Evolutionary conservation across 2,113 vertebrate genomes (phyloP).

Genomic region (Oncorhynchus tshawytscha): DNA sequence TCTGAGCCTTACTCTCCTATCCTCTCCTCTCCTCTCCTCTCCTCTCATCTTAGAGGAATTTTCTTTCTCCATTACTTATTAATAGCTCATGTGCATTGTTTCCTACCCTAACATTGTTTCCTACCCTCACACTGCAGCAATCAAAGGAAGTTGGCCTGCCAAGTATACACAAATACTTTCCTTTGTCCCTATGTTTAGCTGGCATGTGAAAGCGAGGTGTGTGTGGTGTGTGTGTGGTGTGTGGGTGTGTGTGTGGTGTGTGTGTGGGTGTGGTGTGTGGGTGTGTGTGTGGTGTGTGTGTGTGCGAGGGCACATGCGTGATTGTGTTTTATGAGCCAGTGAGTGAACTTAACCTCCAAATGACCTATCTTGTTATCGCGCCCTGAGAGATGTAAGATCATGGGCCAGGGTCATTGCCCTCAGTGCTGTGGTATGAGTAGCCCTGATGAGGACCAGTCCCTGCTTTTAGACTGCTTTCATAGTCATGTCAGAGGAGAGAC

Average conservation of each 20-base stretch:
- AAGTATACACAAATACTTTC: slow-evolving; percentile 75
- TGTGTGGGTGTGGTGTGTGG: slow-evolving; percentile 23
- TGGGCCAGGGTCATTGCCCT: slow-evolving; percentile 18
- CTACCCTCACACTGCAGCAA: slow-evolving; percentile 68
- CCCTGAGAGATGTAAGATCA: slow-evolving; percentile 30
- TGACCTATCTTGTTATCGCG: neutral
- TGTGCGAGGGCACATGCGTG: slow-evolving; percentile 33
- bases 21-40: neutral
- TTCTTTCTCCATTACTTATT: slow-evolving; percentile 72
- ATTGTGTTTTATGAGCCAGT: slow-evolving; percentile 56
- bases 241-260: neutral
- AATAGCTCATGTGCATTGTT: slow-evolving; percentile 74
- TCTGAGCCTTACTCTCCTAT: slow-evolving; percentile 51
- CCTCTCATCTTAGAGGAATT: slow-evolving; percentile 67
- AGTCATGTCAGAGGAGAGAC: too few relatives aligned
- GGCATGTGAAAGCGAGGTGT: slow-evolving; percentile 61
- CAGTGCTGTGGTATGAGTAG: neutral
- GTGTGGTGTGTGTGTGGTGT: slow-evolving; percentile 24
- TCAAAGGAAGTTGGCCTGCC: slow-evolving; percentile 75
- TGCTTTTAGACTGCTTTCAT: neutral
- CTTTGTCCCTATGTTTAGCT: slow-evolving; percentile 77
- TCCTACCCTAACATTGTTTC: slow-evolving; percentile 75
- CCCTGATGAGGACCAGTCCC: slow-evolving; percentile 13
- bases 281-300: neutral
- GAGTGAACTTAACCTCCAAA: slow-evolving; percentile 41